Evolutionary conservation across 2,888 invertebrate species (phyloP), one percentile per base, ranked within the genome.

Genomic region (Ichneumon xanthorius): DNA sequence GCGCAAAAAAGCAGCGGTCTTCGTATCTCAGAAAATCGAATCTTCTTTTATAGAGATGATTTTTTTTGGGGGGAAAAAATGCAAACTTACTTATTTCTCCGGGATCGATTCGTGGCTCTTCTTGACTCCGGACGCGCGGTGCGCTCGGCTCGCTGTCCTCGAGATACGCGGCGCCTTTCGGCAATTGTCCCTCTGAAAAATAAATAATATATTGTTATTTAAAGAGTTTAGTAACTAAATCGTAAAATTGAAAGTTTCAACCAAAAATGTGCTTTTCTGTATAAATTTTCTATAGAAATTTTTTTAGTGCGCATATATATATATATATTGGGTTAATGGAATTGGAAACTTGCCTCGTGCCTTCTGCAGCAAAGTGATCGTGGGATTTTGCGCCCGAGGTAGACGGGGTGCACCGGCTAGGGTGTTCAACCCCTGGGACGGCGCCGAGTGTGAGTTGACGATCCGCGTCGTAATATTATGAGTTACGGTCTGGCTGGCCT

Each of bases 341-440:
- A 22, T 45, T 76, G 81, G 40, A 73, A 68, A 90, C 92, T 92
- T 95, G 98, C 98, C 98, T 96, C 98, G 95, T 80, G 97, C 97
- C 94, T 97, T 98, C 94, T 98, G 98, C 84, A 98, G 95, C 58
- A 98, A 94, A 0, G 98, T 98, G 89, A 98, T 97, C 6, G 97
- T 98, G 0, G 98, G 98, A 94, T 97, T 98, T 94, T 98, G 98
- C 1, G 97, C 97, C 89, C 96, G 95, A 3, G 98, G 98, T 89
- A 98, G 94, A 88, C 95, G 94, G 22, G 94, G 92, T 14, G 94
- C 90, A 61, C 89, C 92, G 80, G 94, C 93, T 84, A 95, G 94
- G 22, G 94, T 93, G 89, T 93, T 94, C 90, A 95, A 94, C 87
- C 96, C 96, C 71, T 96, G 95, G 58, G 95, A 95, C 0, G 96